Conservation (phyloP, 2,113 vertebrate species). For the Callopanchax toddi region DNA sequence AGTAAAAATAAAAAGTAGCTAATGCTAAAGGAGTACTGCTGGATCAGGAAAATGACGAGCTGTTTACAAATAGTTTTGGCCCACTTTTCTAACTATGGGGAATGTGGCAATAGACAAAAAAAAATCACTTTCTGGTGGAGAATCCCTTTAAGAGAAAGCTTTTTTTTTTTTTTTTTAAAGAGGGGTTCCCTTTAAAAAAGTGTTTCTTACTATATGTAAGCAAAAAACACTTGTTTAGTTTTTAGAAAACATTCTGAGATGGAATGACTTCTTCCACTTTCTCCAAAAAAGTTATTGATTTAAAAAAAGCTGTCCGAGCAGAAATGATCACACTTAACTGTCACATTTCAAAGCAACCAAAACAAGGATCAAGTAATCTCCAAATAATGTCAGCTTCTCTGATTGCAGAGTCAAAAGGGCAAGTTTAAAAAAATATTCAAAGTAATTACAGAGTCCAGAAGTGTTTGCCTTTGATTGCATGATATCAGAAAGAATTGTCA, state of each 20-base stretch:
- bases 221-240: too few relatives aligned
- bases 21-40: too few relatives aligned
- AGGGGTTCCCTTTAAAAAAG: background rate
- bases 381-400: background rate
- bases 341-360: background rate
- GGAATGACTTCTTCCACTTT: slow-evolving; percentile 51
- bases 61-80: too few relatives aligned
- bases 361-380: background rate
- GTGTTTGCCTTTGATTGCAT: slow-evolving; percentile 14
- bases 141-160: too few relatives aligned
- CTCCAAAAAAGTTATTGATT: slow-evolving; percentile 50
- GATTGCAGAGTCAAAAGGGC: background rate
- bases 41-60: too few relatives aligned
- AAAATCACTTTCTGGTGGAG: too few relatives aligned
- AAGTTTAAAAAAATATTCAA: background rate
- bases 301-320: slow-evolving; percentile 27
- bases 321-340: slow-evolving; percentile 21
- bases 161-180: too few relatives aligned
- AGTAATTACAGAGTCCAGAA: slow-evolving; percentile 19
- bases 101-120: too few relatives aligned
- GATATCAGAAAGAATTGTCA: slow-evolving; percentile 18
- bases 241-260: slow-evolving; percentile 47
- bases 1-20: too few relatives aligned
- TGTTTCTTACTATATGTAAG: background rate
- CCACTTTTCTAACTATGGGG: too few relatives aligned